Evolutionary conservation across 2,797 vertebrate species (phyloP).

Genomic region (Ceryle rudis): DNA sequence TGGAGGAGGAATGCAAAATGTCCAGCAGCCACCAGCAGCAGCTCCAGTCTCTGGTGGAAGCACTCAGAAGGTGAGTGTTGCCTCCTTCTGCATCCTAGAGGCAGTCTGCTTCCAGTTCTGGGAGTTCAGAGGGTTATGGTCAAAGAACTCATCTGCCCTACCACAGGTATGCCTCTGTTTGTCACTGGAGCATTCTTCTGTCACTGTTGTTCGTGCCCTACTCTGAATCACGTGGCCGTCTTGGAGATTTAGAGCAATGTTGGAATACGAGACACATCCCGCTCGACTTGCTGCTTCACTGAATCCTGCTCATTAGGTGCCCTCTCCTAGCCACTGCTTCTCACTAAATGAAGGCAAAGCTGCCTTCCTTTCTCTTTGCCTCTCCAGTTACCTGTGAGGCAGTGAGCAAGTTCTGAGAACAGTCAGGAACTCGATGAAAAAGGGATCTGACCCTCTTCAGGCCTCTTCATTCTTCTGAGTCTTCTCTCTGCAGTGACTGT

Average conservation of each 20-base stretch:
- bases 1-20: conserved; percentile 65
- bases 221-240: neutral
- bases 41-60: conserved; percentile 74
- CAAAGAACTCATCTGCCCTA: neutral
- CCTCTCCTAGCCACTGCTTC: neutral
- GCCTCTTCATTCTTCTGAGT: neutral
- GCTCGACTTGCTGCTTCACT: fast-evolving
- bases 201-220: neutral
- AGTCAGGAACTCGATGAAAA: neutral
- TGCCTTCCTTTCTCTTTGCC: neutral
- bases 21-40: conserved; percentile 64
- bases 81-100: neutral
- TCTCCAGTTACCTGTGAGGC: neutral
- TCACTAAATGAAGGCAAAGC: neutral
- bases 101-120: neutral
- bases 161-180: neutral
- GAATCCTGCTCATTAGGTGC: neutral
- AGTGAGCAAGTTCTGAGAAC: neutral
- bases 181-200: neutral
- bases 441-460: neutral
- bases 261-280: neutral
- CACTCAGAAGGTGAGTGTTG: conserved; percentile 68
- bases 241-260: neutral
- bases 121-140: neutral
- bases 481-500: conserved; percentile 68